Percentiles rank a stretch among this genome's conserved stretches.
Conservation (phyloP, 2,888 invertebrate genomes). For the Tineola bisselliella region DNA sequence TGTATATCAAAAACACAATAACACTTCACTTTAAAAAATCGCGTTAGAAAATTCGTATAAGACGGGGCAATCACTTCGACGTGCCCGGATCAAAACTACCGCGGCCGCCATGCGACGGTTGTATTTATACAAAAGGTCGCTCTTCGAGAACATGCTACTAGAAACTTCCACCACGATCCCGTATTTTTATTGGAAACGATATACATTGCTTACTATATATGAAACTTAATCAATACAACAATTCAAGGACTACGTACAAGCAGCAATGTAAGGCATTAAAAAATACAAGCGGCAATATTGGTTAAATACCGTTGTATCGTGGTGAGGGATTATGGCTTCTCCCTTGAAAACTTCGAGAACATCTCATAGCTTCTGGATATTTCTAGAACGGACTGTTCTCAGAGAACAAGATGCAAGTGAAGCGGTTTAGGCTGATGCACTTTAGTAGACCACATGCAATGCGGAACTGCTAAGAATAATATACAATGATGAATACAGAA, state of each 20-base stretch:
- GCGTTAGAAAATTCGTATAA: slow-evolving; percentile 19
- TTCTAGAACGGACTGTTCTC: no score
- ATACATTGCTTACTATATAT: background rate
- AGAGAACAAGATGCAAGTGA: no score
- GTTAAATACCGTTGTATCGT: background rate
- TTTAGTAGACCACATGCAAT: background rate
- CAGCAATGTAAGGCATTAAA: background rate
- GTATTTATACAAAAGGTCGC: slow-evolving; percentile 45
- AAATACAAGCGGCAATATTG: background rate
- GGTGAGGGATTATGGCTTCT: background rate
- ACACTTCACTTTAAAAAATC: slow-evolving; percentile 34
- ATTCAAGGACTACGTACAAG: background rate
- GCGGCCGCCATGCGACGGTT: slow-evolving; percentile 25
- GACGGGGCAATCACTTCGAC: slow-evolving; percentile 25
- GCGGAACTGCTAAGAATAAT: background rate
- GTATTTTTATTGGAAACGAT: background rate
- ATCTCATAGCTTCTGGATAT: background rate
- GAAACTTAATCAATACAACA: background rate
- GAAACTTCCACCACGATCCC: background rate
- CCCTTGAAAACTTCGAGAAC: background rate
- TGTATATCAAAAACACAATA: slow-evolving; percentile 38
- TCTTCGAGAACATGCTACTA: background rate
- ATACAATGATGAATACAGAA: background rate
- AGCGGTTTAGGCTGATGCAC: background rate
- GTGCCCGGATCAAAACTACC: slow-evolving; percentile 46